phyloP scores from a whole-genome alignment of 2,113 vertebrate genomes.

The Bubo scandiacus region DNA sequence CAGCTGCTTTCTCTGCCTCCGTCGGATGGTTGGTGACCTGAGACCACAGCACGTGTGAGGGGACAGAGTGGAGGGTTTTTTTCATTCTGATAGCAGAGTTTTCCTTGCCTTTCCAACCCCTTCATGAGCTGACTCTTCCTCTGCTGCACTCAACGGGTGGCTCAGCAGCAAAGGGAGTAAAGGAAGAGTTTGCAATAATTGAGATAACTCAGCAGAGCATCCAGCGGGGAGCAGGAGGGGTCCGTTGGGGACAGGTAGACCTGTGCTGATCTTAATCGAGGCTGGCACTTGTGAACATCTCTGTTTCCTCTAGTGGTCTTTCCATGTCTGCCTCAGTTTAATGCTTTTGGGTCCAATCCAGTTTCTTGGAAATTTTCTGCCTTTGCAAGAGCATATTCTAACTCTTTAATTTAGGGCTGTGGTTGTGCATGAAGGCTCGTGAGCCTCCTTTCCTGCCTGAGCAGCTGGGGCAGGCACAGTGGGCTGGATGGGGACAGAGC shows the following conservation, averaged over 20 bases:
- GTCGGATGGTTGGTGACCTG: neutral
- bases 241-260: neutral
- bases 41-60: neutral
- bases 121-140: neutral
- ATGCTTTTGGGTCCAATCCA: neutral
- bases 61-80: neutral
- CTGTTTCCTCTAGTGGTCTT: neutral
- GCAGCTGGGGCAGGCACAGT: neutral
- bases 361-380: neutral
- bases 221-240: neutral
- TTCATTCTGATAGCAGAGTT: neutral
- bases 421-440: rapidly evolving
- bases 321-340: neutral
- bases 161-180: neutral
- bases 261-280: neutral
- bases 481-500: neutral
- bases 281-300: neutral
- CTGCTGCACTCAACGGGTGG: neutral
- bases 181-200: neutral
- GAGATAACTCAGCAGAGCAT: neutral
- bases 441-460: neutral
- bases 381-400: neutral
- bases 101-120: neutral
- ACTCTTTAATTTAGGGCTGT: neutral
- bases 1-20: neutral